A percentile compares a stretch with the other conserved stretches of the same genome.
Conservation (phyloP, 2,888 invertebrate species). For the Spodoptera exigua region DNA sequence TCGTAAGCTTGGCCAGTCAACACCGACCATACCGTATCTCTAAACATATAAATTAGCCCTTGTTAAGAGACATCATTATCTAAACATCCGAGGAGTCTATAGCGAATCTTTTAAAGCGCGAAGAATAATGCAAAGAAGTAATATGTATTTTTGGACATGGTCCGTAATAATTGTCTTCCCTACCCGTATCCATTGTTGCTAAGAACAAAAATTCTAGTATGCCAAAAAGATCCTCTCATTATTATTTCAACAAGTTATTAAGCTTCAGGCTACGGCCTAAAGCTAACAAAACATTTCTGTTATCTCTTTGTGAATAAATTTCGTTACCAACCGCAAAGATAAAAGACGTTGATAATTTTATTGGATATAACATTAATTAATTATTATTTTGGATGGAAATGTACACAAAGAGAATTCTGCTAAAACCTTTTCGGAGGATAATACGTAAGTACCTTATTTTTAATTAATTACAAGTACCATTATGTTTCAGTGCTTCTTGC, state of each 20-base stretch:
- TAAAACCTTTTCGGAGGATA: neutral
- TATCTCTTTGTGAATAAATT: conserved; percentile 6
- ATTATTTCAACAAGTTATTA: neutral
- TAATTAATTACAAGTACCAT: too few relatives aligned
- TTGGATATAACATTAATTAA: conserved; percentile 19
- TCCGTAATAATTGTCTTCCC: too few relatives aligned
- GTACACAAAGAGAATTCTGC: conserved; percentile 7
- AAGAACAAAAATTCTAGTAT: too few relatives aligned
- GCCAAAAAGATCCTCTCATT: neutral
- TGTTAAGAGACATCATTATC: too few relatives aligned
- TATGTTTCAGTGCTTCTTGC: too few relatives aligned
- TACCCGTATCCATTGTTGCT: too few relatives aligned
- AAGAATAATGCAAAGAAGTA: too few relatives aligned
- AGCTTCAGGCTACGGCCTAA: conserved; percentile 7
- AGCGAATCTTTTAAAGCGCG: too few relatives aligned
- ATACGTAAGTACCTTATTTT: too few relatives aligned
- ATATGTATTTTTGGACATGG: too few relatives aligned
- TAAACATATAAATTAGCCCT: conserved; percentile 69
- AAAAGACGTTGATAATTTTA: conserved; percentile 10
- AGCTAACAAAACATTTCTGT: conserved; percentile 16
- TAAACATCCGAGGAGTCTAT: too few relatives aligned
- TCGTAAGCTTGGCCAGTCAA: conserved; percentile 95
- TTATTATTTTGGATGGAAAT: conserved; percentile 7
- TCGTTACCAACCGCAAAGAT: conserved; percentile 2
- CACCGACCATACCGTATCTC: conserved; percentile 99